phyloP scores from a whole-genome alignment of 2,797 vertebrate genomes.

The Tapirus indicus region DNA sequence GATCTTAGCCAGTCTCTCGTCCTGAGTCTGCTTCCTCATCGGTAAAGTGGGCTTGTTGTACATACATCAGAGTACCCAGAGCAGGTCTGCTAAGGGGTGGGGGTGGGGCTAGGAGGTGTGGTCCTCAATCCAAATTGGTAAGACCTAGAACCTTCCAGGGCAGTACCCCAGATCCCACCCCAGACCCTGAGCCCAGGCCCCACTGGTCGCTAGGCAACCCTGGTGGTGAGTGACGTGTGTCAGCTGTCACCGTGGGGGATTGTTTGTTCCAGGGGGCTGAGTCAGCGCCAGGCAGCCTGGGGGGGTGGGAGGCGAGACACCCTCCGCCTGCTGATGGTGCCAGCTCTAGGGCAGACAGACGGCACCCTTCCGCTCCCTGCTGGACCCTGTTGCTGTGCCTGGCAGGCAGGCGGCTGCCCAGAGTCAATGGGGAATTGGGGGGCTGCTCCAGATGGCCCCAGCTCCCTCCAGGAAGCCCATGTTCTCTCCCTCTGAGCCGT shows the following conservation, averaged over 20 bases:
- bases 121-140: constrained; percentile 24
- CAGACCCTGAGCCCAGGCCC: not conserved
- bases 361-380: constrained; percentile 77
- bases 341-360: constrained; percentile 78
- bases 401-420: constrained; percentile 58
- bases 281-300: constrained; percentile 78
- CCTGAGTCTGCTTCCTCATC: not conserved
- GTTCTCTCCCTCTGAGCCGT: constrained; percentile 71
- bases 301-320: constrained; percentile 79
- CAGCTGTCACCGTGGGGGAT: constrained; percentile 76
- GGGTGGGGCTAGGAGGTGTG: not conserved
- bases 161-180: constrained; percentile 55
- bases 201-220: constrained; percentile 76
- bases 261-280: constrained; percentile 81
- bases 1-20: not conserved
- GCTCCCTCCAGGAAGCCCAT: constrained; percentile 74
- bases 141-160: constrained; percentile 62
- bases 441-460: constrained; percentile 75
- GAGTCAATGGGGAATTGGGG: constrained; percentile 43
- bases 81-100: not conserved
- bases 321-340: constrained; percentile 65
- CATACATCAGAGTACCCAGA: not conserved
- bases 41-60: not conserved
- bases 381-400: constrained; percentile 69
- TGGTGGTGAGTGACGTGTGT: constrained; percentile 79